Evolutionary conservation across 2,888 invertebrate species (phyloP), one percentile per base, ranked within the genome.

Genomic region (Heliconius ethilla): DNA sequence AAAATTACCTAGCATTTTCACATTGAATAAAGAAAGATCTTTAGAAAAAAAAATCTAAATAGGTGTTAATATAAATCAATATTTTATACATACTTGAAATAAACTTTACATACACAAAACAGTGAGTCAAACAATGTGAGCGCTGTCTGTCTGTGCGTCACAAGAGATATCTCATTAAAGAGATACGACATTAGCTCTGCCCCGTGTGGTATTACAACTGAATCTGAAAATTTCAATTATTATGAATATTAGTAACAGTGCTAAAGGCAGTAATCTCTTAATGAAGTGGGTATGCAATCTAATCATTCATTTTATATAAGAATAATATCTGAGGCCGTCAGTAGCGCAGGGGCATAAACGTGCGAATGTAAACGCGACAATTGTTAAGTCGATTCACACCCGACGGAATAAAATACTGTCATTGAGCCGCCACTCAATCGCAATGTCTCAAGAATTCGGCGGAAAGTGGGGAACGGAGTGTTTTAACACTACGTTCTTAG

Each of bases 141-240:
- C 3, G 95, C 93, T 0, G 96, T 93, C 55, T 93, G 92, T 55
- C 91, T 92, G 83, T 96, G 95, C 0, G 95, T 95, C 37, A 96
- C 91, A 81, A 94, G 89, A 0, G 95, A 95, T 72, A 96, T 95
- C 87, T 96, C 95, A 77, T 95, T 94, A 85, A 96, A 96, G 78
- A 96, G 89, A 85, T 96, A 96, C 62, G 96, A 96, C 88, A 96
- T 93, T 59, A 96, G 89, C 45, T 95, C 95, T 0, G 95, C 95
- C 3, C 96, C 96, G n/a, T 86, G 84, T 0, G 93, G 92, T 15
- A 94, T 83, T 7, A 87, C 83, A 0, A 85, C 86, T 7, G 86
- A 78, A 80, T 90, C 92, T 92, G 84, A 66, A 89, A 63, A 51
- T 33, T 37, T 55, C 37, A 37, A 10, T 11, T 2, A 40, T 33